Percentiles rank a stretch among this genome's conserved stretches.
Conservation (phyloP, 1,140 invertebrate species). For the Drosophila erecta region DNA sequence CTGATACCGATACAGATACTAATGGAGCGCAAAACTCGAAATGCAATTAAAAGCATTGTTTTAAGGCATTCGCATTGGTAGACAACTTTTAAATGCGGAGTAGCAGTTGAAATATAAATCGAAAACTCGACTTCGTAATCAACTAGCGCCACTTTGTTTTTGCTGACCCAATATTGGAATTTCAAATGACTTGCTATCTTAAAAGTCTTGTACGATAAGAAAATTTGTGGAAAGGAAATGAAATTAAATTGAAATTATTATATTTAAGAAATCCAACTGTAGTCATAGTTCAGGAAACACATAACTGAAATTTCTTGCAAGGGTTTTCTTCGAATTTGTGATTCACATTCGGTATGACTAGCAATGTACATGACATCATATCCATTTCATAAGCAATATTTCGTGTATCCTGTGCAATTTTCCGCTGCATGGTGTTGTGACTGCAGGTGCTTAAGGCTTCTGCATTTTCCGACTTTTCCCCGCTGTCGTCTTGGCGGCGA, state of each 20-base stretch:
- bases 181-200: slow-evolving; percentile 12
- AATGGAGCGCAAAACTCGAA: slow-evolving; percentile 34
- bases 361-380: too few relatives aligned
- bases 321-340: too few relatives aligned
- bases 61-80: slow-evolving; percentile 23
- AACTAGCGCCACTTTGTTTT: neutral
- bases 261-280: too few relatives aligned
- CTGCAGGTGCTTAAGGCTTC: slow-evolving; percentile 15
- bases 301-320: too few relatives aligned
- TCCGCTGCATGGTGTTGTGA: slow-evolving; percentile 7
- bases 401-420: slow-evolving; percentile 19
- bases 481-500: neutral
- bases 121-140: slow-evolving; percentile 3
- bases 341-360: too few relatives aligned
- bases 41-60: slow-evolving; percentile 42
- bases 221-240: too few relatives aligned
- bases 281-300: too few relatives aligned
- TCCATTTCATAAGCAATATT: too few relatives aligned
- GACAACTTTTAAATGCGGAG: slow-evolving; percentile 25
- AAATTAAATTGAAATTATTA: too few relatives aligned
- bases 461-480: slow-evolving; percentile 15
- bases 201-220: too few relatives aligned
- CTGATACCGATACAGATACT: slow-evolving; percentile 12
- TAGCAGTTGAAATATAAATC: neutral
- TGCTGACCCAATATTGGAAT: slow-evolving; percentile 14